Percentiles rank a stretch among this genome's conserved stretches.
phyloP scores from a whole-genome alignment of 2,113 vertebrate genomes.

The Himantopus leucocephalus region DNA sequence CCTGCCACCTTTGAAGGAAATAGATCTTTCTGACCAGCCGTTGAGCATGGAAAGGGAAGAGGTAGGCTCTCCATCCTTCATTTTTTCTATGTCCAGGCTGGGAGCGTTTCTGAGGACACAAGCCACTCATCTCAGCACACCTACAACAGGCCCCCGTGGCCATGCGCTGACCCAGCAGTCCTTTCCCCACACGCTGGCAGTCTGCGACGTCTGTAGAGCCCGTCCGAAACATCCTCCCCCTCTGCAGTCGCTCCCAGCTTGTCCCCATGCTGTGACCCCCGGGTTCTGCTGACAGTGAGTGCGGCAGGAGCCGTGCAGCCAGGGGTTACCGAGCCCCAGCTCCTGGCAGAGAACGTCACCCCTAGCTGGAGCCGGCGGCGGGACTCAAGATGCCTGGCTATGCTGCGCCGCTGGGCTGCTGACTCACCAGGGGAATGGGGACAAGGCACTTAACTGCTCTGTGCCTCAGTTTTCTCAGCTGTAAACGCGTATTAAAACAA shows the following conservation, averaged over 20 bases:
- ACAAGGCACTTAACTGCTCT: not conserved
- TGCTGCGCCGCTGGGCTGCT: not conserved
- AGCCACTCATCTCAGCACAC: rapidly evolving
- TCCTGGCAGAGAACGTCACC: not conserved
- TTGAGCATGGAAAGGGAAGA: not conserved
- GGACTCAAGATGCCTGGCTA: not conserved
- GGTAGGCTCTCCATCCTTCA: not conserved
- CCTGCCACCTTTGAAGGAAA: not conserved
- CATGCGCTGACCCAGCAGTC: rapidly evolving
- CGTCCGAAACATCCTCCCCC: not conserved
- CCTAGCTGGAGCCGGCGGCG: rapidly evolving
- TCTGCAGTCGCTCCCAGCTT: not conserved
- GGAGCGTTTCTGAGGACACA: not conserved
- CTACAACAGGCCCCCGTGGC: rapidly evolving
- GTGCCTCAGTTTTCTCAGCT: slow-evolving; percentile 26
- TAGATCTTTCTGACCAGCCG: not conserved
- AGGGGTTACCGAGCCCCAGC: not conserved
- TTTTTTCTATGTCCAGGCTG: not conserved
- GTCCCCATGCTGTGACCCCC: not conserved
- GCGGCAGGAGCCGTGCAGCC: not conserved
- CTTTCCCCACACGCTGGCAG: not conserved
- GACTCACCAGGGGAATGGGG: not conserved
- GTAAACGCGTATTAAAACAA: not conserved
- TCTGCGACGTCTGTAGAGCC: not conserved
- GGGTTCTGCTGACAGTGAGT: not conserved